A percentile compares a stretch with the other conserved stretches of the same genome.
Evolutionary conservation across 2,888 invertebrate species (phyloP).

Genomic region (Cryptops parisi): DNA sequence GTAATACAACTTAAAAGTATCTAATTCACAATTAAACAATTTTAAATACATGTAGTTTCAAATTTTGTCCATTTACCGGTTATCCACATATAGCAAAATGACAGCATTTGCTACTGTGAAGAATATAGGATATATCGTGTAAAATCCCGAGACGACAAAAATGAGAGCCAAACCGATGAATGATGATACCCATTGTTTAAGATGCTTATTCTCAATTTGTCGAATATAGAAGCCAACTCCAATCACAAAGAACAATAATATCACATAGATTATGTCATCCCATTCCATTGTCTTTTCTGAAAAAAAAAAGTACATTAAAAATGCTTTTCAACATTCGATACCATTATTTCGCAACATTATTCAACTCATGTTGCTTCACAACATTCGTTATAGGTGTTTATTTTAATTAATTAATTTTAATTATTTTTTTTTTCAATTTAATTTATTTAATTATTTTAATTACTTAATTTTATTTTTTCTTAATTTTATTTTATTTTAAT

Average conservation of each 20-base stretch:
- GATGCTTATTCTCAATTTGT: not conserved
- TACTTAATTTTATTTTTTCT: too few relatives aligned
- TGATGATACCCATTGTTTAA: conserved; percentile 32
- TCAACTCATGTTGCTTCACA: too few relatives aligned
- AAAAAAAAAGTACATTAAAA: not conserved
- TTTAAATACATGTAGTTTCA: too few relatives aligned
- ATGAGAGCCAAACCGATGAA: conserved; percentile 13
- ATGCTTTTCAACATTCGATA: too few relatives aligned
- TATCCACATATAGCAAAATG: conserved; percentile 12
- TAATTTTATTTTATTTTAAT: too few relatives aligned
- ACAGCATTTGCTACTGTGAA: conserved; percentile 12
- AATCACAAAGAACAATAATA: not conserved
- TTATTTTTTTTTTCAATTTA: too few relatives aligned
- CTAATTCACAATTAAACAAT: too few relatives aligned
- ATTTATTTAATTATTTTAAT: too few relatives aligned
- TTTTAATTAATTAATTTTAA: too few relatives aligned
- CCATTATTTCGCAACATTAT: too few relatives aligned
- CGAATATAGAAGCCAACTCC: not conserved
- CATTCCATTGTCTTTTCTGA: not conserved
- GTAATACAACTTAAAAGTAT: too few relatives aligned
- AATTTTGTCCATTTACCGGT: not conserved
- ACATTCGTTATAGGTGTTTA: too few relatives aligned
- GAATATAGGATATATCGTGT: conserved; percentile 14
- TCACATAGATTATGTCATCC: conserved; percentile 3
- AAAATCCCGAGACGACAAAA: conserved; percentile 12